phyloP scores from a whole-genome alignment of 2,113 vertebrate genomes.

The Amblyopsis rosae region DNA sequence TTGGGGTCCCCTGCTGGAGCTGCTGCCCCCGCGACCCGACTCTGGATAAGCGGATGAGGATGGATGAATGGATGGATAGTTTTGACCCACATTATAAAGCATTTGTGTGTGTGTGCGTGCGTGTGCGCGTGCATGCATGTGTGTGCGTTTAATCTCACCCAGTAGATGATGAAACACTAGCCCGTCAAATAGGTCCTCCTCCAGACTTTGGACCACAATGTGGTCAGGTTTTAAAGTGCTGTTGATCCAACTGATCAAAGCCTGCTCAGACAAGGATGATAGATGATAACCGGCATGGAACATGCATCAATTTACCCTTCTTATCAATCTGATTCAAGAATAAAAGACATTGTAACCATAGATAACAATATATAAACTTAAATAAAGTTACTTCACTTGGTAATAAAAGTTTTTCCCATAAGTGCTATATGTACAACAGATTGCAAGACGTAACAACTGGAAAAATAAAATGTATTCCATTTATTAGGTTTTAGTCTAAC shows the following conservation, averaged over 20 bases:
- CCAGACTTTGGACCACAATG: slow-evolving; percentile 87
- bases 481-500: background rate
- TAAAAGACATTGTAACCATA: background rate
- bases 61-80: too few species aligned
- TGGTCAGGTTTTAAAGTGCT: slow-evolving; percentile 82
- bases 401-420: too few species aligned
- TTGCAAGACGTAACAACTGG: too few species aligned
- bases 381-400: too few species aligned
- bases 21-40: too few species aligned
- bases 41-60: too few species aligned
- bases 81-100: too few species aligned
- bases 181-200: slow-evolving; percentile 92
- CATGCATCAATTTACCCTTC: background rate
- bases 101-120: background rate
- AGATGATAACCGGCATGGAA: slow-evolving; percentile 14
- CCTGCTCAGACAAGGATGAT: slow-evolving; percentile 67
- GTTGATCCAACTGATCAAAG: slow-evolving; percentile 88
- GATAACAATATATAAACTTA: background rate
- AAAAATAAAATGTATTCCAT: too few species aligned
- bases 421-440: too few species aligned
- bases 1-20: too few species aligned
- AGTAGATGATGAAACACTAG: slow-evolving; percentile 92
- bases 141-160: slow-evolving; percentile 73
- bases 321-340: too few species aligned
- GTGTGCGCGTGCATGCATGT: slow-evolving; percentile 2